Percentiles rank a stretch among this genome's conserved stretches.
Evolutionary conservation across 92 coral and sea anemone species (phyloP).

Genomic region (Virgularia gustaviana): DNA sequence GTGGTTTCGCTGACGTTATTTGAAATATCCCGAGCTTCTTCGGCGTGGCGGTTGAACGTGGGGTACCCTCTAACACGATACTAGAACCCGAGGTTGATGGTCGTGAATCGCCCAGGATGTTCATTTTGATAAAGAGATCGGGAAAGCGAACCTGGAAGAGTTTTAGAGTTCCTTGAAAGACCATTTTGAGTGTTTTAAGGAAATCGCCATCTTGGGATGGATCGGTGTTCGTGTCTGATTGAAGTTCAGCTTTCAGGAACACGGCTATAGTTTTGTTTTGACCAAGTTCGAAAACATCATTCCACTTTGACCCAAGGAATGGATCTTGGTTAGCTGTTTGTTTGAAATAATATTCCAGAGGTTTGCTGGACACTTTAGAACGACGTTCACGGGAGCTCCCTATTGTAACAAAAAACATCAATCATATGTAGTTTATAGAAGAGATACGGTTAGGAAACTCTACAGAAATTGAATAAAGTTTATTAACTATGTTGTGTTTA

Average conservation of each 20-base stretch:
- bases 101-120: neutral
- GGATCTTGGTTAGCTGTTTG: neutral
- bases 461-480: neutral
- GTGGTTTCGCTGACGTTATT: neutral
- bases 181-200: neutral
- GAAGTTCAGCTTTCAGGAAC: slow-evolving; percentile 4
- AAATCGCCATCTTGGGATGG: neutral
- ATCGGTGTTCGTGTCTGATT: neutral
- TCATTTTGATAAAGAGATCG: neutral
- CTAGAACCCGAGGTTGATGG: neutral
- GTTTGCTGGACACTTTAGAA: neutral
- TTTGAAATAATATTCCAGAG: slow-evolving; percentile 3
- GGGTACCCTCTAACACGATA: neutral
- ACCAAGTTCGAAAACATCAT: slow-evolving; percentile 2
- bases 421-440: neutral
- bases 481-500: too few relatives aligned
- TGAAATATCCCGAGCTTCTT: neutral
- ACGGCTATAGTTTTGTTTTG: neutral
- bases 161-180: slow-evolving; percentile 1
- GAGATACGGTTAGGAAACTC: neutral
- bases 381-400: neutral
- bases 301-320: slow-evolving; percentile 5
- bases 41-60: neutral
- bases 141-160: slow-evolving; percentile 10
- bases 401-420: neutral